Evolutionary conservation across 2,797 vertebrate species (phyloP), one percentile per base, ranked within the genome.

Genomic region (Poeciliopsis presidionis): DNA sequence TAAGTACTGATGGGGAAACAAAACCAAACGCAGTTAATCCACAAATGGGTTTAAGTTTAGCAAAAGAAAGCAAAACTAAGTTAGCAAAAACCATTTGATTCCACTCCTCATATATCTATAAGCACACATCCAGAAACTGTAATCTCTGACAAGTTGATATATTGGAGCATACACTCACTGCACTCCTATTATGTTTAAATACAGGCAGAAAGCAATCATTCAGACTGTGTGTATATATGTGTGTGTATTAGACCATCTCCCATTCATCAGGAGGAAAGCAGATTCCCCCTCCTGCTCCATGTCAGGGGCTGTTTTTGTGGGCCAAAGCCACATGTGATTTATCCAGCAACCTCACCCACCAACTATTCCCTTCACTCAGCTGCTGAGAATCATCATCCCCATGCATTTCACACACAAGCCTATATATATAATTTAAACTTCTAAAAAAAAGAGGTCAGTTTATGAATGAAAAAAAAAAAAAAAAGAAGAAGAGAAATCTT

Each of bases 301-400:
- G 87, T 92, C 87, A 61, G 92, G 86, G 85, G 86, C 82, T 86
- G 89, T 86, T 84, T 88, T 81, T 86, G 87, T 75, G 82, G 89
- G 87, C 89, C 84, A 91, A 90, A 90, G 89, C 91, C 88, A 91
- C 89, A 92, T 93, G 87, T 93, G 92, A 95, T 95, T 94, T 91
- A 95, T 94, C 91, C 91, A 90, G 85, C 91, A 91, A 93, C 91
- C 90, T 94, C 93, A 95, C 89, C 87, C 88, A 94, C 86, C 87
- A 95, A 93, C 83, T 91, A 94, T 94, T 94, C 90, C 89, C 90
- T 90, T 78, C 90, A 90, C 91, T 93, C 90, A 95, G 93, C 94
- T 94, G 93, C 93, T 94, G 90, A 92, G 87, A 91, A 92, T 93
- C 93, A 91, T 83, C 90, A 87, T 78, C 79, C 67, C 82, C 82